These are phyloP conservation scores for Polietes domitor DNA, from an alignment of 2,888 invertebrate genomes.

Conservation along the genomic window DNA sequence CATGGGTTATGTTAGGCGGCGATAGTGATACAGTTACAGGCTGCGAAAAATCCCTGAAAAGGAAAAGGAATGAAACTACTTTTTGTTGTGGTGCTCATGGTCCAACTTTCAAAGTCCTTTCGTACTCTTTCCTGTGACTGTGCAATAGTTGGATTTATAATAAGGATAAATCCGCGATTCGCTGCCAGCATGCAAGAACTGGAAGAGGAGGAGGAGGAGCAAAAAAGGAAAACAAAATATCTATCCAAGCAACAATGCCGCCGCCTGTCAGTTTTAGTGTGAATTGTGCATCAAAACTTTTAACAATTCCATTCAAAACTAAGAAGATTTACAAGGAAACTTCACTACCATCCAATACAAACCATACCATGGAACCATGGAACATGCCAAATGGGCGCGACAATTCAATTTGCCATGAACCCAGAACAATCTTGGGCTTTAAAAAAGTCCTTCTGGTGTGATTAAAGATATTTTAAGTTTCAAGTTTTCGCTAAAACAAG, in stretches of 20 bases:
- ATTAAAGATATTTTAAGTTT: no score
- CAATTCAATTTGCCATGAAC: slow-evolving; percentile 19
- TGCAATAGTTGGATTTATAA: slow-evolving; percentile 59
- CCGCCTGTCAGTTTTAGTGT: slow-evolving; percentile 49
- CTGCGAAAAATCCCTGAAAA: neutral
- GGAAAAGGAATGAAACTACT: slow-evolving; percentile 8
- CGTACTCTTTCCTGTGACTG: slow-evolving; percentile 20
- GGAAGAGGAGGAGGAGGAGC: slow-evolving; percentile 2
- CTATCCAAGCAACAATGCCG: slow-evolving; percentile 30
- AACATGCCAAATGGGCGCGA: slow-evolving; percentile 14
- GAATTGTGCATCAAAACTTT: slow-evolving; percentile 55
- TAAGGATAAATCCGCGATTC: slow-evolving; percentile 58
- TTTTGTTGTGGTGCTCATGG: neutral
- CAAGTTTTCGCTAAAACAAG: no score
- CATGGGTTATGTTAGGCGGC: neutral
- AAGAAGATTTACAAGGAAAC: slow-evolving; percentile 38
- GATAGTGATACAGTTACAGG: neutral
- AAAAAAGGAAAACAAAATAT: slow-evolving; percentile 41
- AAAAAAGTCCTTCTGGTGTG: no score
- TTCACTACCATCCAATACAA: no score
- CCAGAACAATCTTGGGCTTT: neutral
- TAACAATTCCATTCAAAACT: slow-evolving; percentile 17
- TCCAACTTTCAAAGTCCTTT: neutral
- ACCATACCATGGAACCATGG: neutral
- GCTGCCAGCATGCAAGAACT: slow-evolving; percentile 1